Evolutionary conservation across 2,888 invertebrate genomes (phyloP), one percentile per base, ranked within the genome.

Genomic region (Siphlonurus alternatus): DNA sequence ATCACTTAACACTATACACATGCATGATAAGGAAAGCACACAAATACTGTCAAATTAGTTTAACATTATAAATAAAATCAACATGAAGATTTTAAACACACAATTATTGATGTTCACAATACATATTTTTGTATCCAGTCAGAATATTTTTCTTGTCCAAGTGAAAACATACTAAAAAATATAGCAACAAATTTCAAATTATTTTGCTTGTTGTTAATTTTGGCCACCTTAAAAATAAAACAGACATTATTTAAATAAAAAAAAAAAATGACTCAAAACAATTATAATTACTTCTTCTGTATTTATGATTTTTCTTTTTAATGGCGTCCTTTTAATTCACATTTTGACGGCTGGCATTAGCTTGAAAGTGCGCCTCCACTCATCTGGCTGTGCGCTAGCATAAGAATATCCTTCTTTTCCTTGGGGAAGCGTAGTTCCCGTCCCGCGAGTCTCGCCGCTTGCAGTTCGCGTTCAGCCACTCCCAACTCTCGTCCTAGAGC

Each of bases 381-480:
- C 70, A 92, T 84, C 75, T 94, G 92, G 72, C 89, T 87, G 72
- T 90, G 84, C 20, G 94, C 94, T 72, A 93, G 81, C 79, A 92
- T 87, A 62, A 95, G 80, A 73, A 95, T 95, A 76, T 95, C 94
- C 74, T 93, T 88, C 76, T 95, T 95, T 77, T 95, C 95, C 77
- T 95, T 95, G 64, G 93, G 93, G 78, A 94, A 94, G 73, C 95
- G 83, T 38, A 95, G 80, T 73, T 95, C 94, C 64, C 93, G 81
- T 0, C 94, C 94, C 63, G 93, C 92, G 67, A 93, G 81, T 67
- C 94, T 80, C 18, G 93, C 92, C 64, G 86, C 83, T 74, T 89
- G 87, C 66, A 94, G 80, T 76, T 95, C 94, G 67, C 89, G 81
- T 75, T 94, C 93, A 2, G 93, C 91, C 65, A 87, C 81, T 63